These are phyloP conservation scores for Lydus trimaculatus DNA, from an alignment of 2,888 invertebrate genomes.

Conservation along the genomic window DNA sequence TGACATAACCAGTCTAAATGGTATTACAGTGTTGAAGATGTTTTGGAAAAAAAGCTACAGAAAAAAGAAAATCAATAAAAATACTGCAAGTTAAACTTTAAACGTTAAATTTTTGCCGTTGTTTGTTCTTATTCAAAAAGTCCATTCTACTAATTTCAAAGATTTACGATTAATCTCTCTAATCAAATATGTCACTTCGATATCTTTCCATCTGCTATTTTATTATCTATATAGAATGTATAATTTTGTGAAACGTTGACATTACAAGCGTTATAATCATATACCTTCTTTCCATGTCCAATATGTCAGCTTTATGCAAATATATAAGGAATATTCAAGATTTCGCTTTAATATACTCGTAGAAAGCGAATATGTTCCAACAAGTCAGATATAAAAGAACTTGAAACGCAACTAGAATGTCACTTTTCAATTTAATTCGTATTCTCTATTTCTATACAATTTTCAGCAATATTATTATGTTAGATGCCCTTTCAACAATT, in stretches of 20 bases:
- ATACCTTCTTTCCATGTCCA: slow-evolving; percentile 12
- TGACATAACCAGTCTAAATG: background rate
- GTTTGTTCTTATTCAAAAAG: too few species aligned
- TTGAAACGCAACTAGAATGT: slow-evolving; percentile 11
- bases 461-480: too few species aligned
- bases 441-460: too few species aligned
- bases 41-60: background rate
- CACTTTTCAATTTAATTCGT: background rate
- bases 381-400: slow-evolving; percentile 16
- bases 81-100: too few species aligned
- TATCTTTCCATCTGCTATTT: background rate
- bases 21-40: background rate
- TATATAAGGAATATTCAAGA: slow-evolving; percentile 30
- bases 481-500: too few species aligned
- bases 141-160: too few species aligned
- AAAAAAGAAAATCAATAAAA: background rate
- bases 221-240: background rate
- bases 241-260: background rate
- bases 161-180: too few species aligned
- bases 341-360: slow-evolving; percentile 35
- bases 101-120: too few species aligned
- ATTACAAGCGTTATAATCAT: background rate
- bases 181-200: too few species aligned
- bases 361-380: slow-evolving; percentile 17
- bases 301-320: slow-evolving; percentile 13